phyloP scores from a whole-genome alignment of 2,888 invertebrate species.

The Eupithecia abbreviata region DNA sequence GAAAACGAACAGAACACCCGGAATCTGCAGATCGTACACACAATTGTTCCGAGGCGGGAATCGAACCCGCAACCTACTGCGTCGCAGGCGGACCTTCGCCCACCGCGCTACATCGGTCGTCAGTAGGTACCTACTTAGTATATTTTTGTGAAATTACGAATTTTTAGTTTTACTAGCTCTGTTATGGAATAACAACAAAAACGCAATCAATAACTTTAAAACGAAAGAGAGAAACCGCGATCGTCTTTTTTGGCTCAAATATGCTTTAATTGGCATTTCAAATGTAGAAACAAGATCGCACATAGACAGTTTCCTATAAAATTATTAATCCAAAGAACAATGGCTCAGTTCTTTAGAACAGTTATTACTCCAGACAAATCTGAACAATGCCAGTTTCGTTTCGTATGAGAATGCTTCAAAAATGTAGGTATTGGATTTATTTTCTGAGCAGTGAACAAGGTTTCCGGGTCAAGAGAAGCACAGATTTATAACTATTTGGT shows the following conservation, averaged over 20 bases:
- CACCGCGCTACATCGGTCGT: too few species aligned
- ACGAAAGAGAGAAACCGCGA: background rate
- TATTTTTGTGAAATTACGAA: too few species aligned
- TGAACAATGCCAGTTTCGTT: constrained; percentile 47
- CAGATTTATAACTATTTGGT: constrained; percentile 28
- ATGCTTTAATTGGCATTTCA: background rate
- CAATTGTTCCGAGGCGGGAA: too few species aligned
- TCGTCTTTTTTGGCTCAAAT: background rate
- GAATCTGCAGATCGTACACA: too few species aligned
- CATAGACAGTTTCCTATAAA: constrained; percentile 11
- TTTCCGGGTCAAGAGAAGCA: constrained; percentile 66
- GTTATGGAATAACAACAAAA: too few species aligned
- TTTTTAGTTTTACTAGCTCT: too few species aligned
- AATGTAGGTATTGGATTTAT: constrained; percentile 55
- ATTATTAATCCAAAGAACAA: constrained; percentile 17
- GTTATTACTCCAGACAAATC: constrained; percentile 42
- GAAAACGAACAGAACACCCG: too few species aligned
- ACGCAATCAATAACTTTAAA: background rate
- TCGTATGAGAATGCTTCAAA: constrained; percentile 49
- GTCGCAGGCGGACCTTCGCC: too few species aligned
- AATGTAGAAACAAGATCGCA: background rate
- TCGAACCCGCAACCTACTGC: too few species aligned
- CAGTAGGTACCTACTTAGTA: too few species aligned
- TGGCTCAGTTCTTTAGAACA: background rate
- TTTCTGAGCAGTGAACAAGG: constrained; percentile 57